Base-by-base conservation (phyloP, 23 tunicate species). In the Diplosoma virens region DNA sequence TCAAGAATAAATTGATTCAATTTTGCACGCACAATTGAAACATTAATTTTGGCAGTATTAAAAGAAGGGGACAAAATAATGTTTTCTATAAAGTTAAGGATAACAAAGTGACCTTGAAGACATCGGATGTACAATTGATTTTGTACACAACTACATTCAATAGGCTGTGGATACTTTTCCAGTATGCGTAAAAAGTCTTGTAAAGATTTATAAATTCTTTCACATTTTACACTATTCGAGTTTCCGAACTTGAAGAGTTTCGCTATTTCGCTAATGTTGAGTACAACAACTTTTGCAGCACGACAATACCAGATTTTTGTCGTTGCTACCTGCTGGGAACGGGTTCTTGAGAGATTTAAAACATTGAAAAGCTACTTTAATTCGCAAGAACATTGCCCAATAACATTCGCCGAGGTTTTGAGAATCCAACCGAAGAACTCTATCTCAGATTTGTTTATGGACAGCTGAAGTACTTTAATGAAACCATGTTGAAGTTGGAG, bases 11-110 rank as follows among this genome's bases (percentile, higher is more conserved):
- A 71, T 25, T 71, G 18, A 71, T 71, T 71, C 71, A 76, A 24
- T 76, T 76, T 66, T 76, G 81, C 63, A 75, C 81, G 33, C 75
- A 76, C 76, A 76, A 76, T 48, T 76, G 81, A 75, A 76, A 76
- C 78, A 76, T 52, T 30, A 76, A 76, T 31, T 76, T 76, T 76
- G 76, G 29, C 29, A 75, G 81, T 28, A 53, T 63, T 2, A 67
- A 78, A 67, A 78, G 58, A 78, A 78, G 77, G 66, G 77, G 83
- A 32, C 79, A 66, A 78, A 78, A 78, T 34, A 66, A 33, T 67
- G 83, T 78, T 78, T 78, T 78, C 77, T 78, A 66, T 27, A 33
- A 33, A 32, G 74, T 33, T 30, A 67, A 2, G 56, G 47, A 78
- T 9, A 75, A 75, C 28, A 75, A 75, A 4, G 83, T 14, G 25